Conservation (phyloP, 2,113 vertebrate genomes). For the Lutjanus erythropterus region DNA sequence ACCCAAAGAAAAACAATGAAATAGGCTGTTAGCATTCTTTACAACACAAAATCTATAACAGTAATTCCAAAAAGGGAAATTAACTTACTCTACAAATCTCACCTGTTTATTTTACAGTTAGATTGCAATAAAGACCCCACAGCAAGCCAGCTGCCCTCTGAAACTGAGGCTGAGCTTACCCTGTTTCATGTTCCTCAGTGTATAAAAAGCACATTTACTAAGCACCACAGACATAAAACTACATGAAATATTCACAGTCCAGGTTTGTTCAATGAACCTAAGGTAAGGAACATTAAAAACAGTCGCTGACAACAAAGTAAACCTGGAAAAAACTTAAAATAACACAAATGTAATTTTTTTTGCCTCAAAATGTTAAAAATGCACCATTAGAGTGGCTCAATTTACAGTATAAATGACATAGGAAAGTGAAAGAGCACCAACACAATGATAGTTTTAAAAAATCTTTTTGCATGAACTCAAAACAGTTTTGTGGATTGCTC, state of each 20-base stretch:
- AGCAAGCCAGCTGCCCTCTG: constrained; percentile 97
- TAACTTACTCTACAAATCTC: constrained; percentile 99
- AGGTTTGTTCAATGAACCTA: constrained; percentile 73
- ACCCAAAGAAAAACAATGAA: constrained; percentile 87
- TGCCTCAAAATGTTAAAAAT: constrained; percentile 77
- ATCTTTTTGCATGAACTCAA: constrained; percentile 82
- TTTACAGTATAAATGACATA: constrained; percentile 79
- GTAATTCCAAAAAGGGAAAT: constrained; percentile 88
- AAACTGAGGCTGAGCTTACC: constrained; percentile 87
- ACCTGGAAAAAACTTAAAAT: constrained; percentile 65
- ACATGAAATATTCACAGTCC: constrained; percentile 77
- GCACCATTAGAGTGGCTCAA: constrained; percentile 83
- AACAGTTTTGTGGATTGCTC: constrained; percentile 54
- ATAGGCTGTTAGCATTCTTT: constrained; percentile 84
- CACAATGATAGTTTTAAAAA: constrained; percentile 78
- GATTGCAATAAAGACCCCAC: constrained; percentile 88
- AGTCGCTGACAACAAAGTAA: constrained; percentile 60
- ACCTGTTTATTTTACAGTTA: constrained; percentile 91
- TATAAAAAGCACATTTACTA: constrained; percentile 76
- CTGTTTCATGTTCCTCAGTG: constrained; percentile 89
- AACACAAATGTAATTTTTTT: constrained; percentile 47
- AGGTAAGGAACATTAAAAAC: constrained; percentile 71
- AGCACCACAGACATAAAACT: constrained; percentile 80
- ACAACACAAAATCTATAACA: constrained; percentile 96
- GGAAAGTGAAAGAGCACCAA: constrained; percentile 90